A percentile compares a stretch with the other conserved stretches of the same genome.
These are phyloP conservation scores for Sarcophaga caerulescens DNA, from an alignment of 2,888 invertebrate species.

Conservation along the genomic window DNA sequence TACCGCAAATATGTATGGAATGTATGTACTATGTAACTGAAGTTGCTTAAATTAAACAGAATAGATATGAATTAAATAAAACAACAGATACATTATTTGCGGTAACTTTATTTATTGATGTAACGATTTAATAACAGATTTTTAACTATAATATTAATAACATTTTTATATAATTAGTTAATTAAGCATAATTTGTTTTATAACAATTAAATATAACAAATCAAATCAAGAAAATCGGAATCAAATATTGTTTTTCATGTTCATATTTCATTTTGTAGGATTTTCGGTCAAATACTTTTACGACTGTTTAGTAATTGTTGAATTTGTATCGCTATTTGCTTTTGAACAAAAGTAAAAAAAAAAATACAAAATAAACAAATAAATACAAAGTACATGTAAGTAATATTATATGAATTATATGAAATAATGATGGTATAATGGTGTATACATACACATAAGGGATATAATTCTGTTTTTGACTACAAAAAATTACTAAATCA, in stretches of 20 bases:
- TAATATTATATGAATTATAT: slow-evolving; percentile 27
- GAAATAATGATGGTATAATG: too few species aligned
- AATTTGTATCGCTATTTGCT: slow-evolving; percentile 62
- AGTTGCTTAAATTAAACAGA: neutral
- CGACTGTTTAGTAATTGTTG: slow-evolving; percentile 62
- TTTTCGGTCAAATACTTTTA: slow-evolving; percentile 51
- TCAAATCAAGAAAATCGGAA: slow-evolving; percentile 36
- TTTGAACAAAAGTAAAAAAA: slow-evolving; percentile 50
- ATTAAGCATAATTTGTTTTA: slow-evolving; percentile 35
- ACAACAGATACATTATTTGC: slow-evolving; percentile 76
- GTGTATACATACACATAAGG: too few species aligned
- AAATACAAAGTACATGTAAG: slow-evolving; percentile 43
- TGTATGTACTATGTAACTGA: neutral
- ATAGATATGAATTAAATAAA: slow-evolving; percentile 71
- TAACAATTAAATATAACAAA: slow-evolving; percentile 34
- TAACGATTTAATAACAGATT: slow-evolving; percentile 61
- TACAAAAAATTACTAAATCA: too few species aligned
- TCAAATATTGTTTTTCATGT: slow-evolving; percentile 10
- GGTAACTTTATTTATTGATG: slow-evolving; percentile 76
- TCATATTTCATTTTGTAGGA: slow-evolving; percentile 19
- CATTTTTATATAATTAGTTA: slow-evolving; percentile 33
- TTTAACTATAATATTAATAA: slow-evolving; percentile 62
- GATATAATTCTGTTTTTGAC: too few species aligned
- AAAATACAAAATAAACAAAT: slow-evolving; percentile 45
- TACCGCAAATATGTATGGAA: slow-evolving; percentile 73